A percentile compares a stretch with the other conserved stretches of the same genome.
phyloP scores from a whole-genome alignment of 1,140 invertebrate genomes.

The Xylocopa sonorina region DNA sequence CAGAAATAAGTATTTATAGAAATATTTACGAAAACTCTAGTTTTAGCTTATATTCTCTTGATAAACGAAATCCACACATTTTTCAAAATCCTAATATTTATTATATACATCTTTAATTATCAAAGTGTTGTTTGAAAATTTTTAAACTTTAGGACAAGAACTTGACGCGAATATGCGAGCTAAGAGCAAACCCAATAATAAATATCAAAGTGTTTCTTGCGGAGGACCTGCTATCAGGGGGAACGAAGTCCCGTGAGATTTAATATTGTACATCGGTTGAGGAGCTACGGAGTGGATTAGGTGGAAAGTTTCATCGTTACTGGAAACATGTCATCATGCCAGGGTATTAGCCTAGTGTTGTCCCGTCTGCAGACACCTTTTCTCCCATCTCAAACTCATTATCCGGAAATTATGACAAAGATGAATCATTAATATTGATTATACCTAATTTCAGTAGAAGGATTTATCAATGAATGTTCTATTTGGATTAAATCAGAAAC shows the following conservation, averaged over 20 bases:
- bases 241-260: conserved; percentile 36
- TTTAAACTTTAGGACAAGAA: too few species aligned
- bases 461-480: neutral
- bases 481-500: neutral
- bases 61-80: too few species aligned
- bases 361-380: conserved; percentile 21
- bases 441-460: neutral
- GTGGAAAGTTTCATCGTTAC: conserved; percentile 58
- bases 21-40: too few species aligned
- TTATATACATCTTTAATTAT: too few species aligned
- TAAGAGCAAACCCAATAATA: neutral
- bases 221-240: neutral
- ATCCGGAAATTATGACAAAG: neutral
- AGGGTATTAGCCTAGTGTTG: conserved; percentile 35
- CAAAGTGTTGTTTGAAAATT: too few species aligned
- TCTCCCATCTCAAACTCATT: conserved; percentile 19
- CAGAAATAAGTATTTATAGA: too few species aligned
- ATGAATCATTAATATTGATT: neutral
- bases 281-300: conserved; percentile 42
- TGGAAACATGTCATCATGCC: conserved; percentile 40
- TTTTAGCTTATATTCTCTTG: too few species aligned
- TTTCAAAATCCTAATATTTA: too few species aligned
- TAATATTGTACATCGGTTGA: conserved; percentile 49
- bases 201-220: neutral
- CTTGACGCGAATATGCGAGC: too few species aligned